Percentiles rank a stretch among this genome's conserved stretches.
Conservation (phyloP, 2,797 vertebrate species). For the Syngnathus acus region DNA sequence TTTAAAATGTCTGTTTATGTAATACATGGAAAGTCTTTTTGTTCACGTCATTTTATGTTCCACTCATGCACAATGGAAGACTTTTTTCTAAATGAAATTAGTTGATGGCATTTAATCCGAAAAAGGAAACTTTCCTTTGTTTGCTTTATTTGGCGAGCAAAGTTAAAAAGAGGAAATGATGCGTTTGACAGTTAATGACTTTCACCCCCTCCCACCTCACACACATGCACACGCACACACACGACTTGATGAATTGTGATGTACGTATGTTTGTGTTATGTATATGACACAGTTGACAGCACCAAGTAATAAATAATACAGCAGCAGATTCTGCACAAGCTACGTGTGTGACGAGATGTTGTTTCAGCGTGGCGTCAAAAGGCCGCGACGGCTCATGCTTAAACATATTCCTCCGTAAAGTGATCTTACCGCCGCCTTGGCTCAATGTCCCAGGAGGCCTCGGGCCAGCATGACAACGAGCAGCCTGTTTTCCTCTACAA, state of each 20-base stretch:
- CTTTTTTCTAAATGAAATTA: not conserved
- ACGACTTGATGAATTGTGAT: not conserved
- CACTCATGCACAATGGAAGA: not conserved
- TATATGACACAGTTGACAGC: conserved; percentile 43
- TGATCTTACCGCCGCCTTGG: conserved; percentile 52
- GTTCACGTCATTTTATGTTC: not conserved
- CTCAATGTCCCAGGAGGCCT: conserved; percentile 49
- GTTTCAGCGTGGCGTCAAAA: conserved; percentile 49
- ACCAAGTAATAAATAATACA: not conserved
- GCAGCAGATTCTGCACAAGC: conserved; percentile 18
- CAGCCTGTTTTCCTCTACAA: conserved; percentile 53
- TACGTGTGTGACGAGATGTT: conserved; percentile 52
- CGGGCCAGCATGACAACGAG: conserved; percentile 58
- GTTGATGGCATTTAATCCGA: not conserved
- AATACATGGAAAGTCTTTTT: not conserved
- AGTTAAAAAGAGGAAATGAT: not conserved
- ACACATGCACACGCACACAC: conserved; percentile 9
- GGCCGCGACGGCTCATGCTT: conserved; percentile 51
- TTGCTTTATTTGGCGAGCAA: not conserved
- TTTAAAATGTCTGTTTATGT: not conserved
- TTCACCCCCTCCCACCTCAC: conserved; percentile 12
- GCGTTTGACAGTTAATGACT: conserved; percentile 4
- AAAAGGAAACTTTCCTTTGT: not conserved
- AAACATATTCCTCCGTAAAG: conserved; percentile 52
- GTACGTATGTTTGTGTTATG: conserved; percentile 25